A percentile compares a stretch with the other conserved stretches of the same genome.
Evolutionary conservation across 2,113 vertebrate species (phyloP).

Genomic region (Hippocampus abdominalis): DNA sequence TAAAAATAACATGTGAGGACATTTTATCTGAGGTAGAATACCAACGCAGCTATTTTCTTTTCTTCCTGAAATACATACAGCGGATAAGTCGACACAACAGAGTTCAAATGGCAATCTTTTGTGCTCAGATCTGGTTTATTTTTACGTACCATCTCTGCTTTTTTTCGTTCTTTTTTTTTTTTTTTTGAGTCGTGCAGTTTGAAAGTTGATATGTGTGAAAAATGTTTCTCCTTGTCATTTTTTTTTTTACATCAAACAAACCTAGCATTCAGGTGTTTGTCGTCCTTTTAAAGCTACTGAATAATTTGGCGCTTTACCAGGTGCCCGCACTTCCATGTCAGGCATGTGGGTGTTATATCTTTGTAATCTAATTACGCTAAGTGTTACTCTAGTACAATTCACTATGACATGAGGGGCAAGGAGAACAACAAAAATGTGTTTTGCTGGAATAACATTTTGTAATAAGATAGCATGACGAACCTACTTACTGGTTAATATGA

Average conservation of each 20-base stretch:
- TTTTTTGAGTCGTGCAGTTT: too few species aligned
- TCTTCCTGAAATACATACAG: neutral
- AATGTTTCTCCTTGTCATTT: too few species aligned
- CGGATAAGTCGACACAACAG: too few species aligned
- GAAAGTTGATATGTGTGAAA: too few species aligned
- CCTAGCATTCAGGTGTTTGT: neutral
- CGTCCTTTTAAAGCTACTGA: neutral
- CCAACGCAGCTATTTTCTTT: neutral
- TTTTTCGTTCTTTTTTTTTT: too few species aligned
- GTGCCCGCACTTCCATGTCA: neutral
- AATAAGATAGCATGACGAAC: neutral
- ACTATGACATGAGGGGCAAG: neutral
- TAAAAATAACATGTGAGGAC: neutral
- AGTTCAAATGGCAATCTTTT: too few species aligned
- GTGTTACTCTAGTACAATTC: neutral
- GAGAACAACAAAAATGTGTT: neutral
- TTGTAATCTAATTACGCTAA: neutral
- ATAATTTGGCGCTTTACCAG: neutral
- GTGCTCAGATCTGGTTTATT: neutral
- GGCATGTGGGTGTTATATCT: too few species aligned
- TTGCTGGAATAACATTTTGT: neutral
- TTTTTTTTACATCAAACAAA: too few species aligned
- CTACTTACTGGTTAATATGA: neutral
- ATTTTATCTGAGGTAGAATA: neutral
- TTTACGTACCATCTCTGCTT: too few species aligned